Percentiles rank a stretch among this genome's conserved stretches.
phyloP scores from a whole-genome alignment of 2,113 vertebrate species.

The Motacilla alba region DNA sequence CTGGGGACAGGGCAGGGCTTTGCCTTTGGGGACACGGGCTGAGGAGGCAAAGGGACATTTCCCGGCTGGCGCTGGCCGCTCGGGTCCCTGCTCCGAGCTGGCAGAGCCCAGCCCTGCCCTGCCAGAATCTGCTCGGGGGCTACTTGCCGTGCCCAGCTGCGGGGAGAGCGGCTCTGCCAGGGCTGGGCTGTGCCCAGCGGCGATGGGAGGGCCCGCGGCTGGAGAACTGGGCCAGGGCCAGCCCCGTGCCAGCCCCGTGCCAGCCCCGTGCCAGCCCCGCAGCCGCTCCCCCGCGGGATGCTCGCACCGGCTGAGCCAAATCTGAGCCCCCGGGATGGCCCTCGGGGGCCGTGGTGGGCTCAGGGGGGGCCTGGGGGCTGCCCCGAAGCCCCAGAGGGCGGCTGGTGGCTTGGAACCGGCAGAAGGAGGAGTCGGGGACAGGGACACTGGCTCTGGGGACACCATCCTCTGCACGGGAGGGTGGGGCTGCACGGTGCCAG shows the following conservation, averaged over 20 bases:
- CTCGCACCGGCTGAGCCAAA: background rate
- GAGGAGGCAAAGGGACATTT: background rate
- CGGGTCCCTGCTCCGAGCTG: background rate
- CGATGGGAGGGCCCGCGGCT: rapidly evolving
- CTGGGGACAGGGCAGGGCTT: background rate
- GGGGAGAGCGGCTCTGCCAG: background rate
- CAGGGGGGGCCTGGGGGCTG: background rate
- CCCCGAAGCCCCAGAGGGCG: background rate
- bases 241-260: too few relatives aligned
- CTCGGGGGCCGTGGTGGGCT: rapidly evolving
- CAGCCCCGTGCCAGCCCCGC: too few relatives aligned
- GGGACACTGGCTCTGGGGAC: background rate
- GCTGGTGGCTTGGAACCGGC: rapidly evolving
- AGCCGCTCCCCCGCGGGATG: background rate
- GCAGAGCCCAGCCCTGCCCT: background rate
- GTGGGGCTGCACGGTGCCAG: background rate
- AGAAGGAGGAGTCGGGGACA: rapidly evolving
- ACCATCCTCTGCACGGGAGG: rapidly evolving
- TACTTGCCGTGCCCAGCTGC: background rate
- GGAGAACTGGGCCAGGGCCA: rapidly evolving
- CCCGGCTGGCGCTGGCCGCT: rapidly evolving
- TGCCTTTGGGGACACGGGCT: background rate
- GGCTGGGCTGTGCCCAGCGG: rapidly evolving
- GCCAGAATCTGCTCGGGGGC: too few relatives aligned
- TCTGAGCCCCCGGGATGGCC: rapidly evolving